Evolutionary conservation across 2,113 vertebrate species (phyloP), one percentile per base, ranked within the genome.

Genomic region (Zosterops pallidus): DNA sequence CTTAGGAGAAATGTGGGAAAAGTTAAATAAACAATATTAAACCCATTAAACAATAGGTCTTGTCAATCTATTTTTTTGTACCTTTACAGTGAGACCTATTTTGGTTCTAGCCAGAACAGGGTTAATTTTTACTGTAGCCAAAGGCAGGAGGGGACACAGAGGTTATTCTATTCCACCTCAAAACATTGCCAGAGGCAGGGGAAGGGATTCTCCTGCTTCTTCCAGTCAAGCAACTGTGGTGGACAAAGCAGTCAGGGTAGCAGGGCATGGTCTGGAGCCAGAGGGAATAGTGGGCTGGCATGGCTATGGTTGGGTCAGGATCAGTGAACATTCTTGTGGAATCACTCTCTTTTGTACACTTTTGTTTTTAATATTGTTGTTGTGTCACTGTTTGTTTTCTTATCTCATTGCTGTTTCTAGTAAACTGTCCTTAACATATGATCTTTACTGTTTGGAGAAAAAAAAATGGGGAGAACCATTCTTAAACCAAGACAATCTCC

Each of bases 261-360:
- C 71, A 35, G 31, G 20, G 16, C 20, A 12, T 0, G 0, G 7
- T 41, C 23, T 16, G 0, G 0, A 24, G 50, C 6, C 5, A 5
- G 19, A 15, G 24, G 24, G 15, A 57, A 41, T 8, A 18, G 5
- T 28, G 29, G 29, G 20, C 16, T 76, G 37, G 21, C 16, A 26
- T 14, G 31, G 31, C 44, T 31, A 4, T 9, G 25, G 5, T 2
- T 31, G 25, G 13, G 14, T 65, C 1, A 0, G 41, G 21, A 41
- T 22, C 26, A 63, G 29, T 9, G 20, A 49, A 20, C 35, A 42
- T 31, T 31, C 41, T 35, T 47, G 8, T 23, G 31, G 17, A 80
- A 57, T 50, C 18, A 42, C 14, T 63, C 31, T 42, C 21, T 67
- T 50, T 33, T 19, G 11, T 31, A 33, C 8, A 9, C 22, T 57